Percentiles rank a stretch among this genome's conserved stretches.
phyloP scores from a whole-genome alignment of 1,140 invertebrate species.

The Drosophila sp. region DNA sequence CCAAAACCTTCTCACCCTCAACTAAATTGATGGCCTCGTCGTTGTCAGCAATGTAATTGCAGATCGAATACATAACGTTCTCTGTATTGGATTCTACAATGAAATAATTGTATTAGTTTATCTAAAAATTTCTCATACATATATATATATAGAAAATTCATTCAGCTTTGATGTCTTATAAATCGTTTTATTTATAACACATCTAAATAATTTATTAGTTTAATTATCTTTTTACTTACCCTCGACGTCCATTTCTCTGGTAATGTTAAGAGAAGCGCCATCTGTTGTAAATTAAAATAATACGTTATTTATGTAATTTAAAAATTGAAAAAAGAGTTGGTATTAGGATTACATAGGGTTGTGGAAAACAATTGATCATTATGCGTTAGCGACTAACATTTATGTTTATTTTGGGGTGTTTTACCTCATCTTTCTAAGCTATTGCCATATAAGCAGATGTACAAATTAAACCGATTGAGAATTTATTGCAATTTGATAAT shows the following conservation, averaged over 20 bases:
- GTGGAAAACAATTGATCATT: constrained; percentile 50
- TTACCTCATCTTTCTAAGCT: constrained; percentile 78
- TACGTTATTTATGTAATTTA: neutral
- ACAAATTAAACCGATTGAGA: constrained; percentile 38
- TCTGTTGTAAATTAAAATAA: constrained; percentile 49
- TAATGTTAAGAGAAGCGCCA: constrained; percentile 81
- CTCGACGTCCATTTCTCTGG: constrained; percentile 78
- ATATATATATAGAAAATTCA: neutral
- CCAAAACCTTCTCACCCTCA: constrained; percentile 94
- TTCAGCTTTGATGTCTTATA: neutral
- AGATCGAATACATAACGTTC: constrained; percentile 92
- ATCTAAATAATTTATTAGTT: too few relatives aligned
- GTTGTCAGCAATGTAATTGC: constrained; percentile 94
- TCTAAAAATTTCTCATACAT: too few relatives aligned
- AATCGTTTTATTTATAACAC: too few relatives aligned
- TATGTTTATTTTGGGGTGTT: constrained; percentile 49
- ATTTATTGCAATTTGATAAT: constrained; percentile 56
- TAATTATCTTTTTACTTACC: constrained; percentile 58
- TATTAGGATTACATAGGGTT: constrained; percentile 19
- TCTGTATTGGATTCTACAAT: constrained; percentile 88
- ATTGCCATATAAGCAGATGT: constrained; percentile 83
- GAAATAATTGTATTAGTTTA: neutral
- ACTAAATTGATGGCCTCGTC: constrained; percentile 94
- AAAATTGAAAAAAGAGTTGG: neutral
- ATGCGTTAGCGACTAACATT: constrained; percentile 73